Evolutionary conservation across 2,797 vertebrate genomes (phyloP).

Genomic region (Cyprinella venusta): DNA sequence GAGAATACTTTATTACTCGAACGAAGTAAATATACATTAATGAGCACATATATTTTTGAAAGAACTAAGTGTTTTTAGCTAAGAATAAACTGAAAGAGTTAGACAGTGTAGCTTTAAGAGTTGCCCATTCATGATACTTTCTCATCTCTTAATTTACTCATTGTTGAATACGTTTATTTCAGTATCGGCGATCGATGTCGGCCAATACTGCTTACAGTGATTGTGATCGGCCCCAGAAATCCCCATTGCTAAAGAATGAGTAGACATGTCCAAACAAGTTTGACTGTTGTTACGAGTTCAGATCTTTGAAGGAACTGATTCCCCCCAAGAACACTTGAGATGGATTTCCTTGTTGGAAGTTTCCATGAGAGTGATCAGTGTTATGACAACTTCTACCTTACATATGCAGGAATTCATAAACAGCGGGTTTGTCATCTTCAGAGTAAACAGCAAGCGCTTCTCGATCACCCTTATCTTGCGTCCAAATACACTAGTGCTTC

Average conservation of each 20-base stretch:
- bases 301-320: not conserved
- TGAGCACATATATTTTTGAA: too few relatives aligned
- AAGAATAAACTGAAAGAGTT: too few relatives aligned
- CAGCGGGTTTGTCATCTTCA: not conserved
- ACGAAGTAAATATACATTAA: too few relatives aligned
- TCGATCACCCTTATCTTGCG: not conserved
- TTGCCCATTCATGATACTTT: too few relatives aligned
- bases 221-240: too few relatives aligned
- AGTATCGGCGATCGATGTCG: not conserved
- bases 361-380: conserved; percentile 12
- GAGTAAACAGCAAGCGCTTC: conserved; percentile 1
- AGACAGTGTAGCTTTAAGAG: too few relatives aligned
- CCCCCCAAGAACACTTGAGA: not conserved
- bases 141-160: too few relatives aligned
- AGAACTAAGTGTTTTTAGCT: too few relatives aligned
- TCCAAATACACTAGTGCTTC: not conserved
- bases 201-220: too few relatives aligned
- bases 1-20: too few relatives aligned
- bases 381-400: not conserved
- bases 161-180: not conserved
- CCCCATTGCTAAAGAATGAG: not conserved
- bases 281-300: not conserved
- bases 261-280: not conserved
- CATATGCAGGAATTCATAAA: conserved; percentile 21
- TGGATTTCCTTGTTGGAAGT: not conserved